These are phyloP conservation scores for Seriola rivoliana DNA, from an alignment of 2,113 vertebrate species.

Conservation along the genomic window DNA sequence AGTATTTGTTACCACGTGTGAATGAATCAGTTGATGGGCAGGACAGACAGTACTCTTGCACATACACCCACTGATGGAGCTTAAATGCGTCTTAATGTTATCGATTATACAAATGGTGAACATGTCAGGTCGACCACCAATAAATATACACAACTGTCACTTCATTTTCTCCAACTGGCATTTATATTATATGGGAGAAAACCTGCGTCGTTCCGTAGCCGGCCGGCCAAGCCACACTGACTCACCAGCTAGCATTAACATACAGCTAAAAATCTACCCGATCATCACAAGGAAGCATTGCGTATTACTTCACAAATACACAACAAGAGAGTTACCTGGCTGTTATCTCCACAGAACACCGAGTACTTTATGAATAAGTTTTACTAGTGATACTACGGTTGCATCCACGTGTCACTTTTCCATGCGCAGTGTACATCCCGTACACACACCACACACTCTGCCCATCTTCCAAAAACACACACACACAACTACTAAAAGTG, in stretches of 20 bases:
- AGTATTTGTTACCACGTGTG: slow-evolving; percentile 60
- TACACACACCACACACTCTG: slow-evolving; percentile 4
- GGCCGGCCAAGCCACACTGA: neutral
- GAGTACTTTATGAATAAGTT: neutral
- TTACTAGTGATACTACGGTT: slow-evolving; percentile 25
- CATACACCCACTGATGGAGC: neutral
- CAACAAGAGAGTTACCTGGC: fast-evolving
- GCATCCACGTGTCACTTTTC: slow-evolving; percentile 89
- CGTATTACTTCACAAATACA: fast-evolving
- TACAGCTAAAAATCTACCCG: neutral
- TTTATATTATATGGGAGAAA: slow-evolving; percentile 6
- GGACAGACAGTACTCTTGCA: slow-evolving; percentile 1
- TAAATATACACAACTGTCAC: slow-evolving; percentile 65
- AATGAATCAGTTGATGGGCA: neutral
- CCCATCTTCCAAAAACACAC: neutral
- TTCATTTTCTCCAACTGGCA: fast-evolving
- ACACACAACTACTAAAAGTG: neutral
- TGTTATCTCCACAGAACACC: too few species aligned
- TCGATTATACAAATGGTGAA: fast-evolving
- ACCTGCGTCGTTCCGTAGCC: neutral
- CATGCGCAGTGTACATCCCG: slow-evolving; percentile 47
- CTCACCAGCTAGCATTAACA: slow-evolving; percentile 16
- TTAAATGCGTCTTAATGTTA: fast-evolving
- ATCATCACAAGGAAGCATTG: fast-evolving
- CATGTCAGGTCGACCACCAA: neutral